Percentiles rank a stretch among this genome's conserved stretches.
phyloP scores from a whole-genome alignment of 2,888 invertebrate species.

The Apamea monoglypha region DNA sequence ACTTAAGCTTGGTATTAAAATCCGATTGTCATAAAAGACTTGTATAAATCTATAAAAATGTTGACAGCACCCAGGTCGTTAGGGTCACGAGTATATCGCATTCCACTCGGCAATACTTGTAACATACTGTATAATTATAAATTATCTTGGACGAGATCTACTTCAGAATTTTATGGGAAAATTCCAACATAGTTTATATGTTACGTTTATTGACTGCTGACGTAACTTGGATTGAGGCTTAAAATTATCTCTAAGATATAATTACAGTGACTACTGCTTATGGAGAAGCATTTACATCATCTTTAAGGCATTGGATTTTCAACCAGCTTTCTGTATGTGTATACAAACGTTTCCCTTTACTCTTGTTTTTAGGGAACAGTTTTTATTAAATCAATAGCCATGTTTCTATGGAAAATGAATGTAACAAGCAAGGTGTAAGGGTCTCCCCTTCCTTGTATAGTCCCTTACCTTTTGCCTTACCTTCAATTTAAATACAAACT shows the following conservation, averaged over 20 bases:
- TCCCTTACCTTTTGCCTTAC: background rate
- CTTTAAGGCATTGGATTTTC: background rate
- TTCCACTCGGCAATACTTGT: constrained; percentile 70
- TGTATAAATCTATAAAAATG: constrained; percentile 76
- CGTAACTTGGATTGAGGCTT: constrained; percentile 51
- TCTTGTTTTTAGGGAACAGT: background rate
- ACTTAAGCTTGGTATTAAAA: constrained; percentile 61
- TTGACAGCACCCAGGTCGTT: constrained; percentile 71
- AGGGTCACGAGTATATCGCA: constrained; percentile 72
- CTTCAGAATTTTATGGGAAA: constrained; percentile 70
- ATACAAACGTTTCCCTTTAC: background rate
- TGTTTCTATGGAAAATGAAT: constrained; percentile 54
- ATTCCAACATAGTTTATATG: constrained; percentile 64
- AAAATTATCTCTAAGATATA: constrained; percentile 39
- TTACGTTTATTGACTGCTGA: constrained; percentile 61
- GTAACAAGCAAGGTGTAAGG: background rate
- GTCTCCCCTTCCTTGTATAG: background rate
- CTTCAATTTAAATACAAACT: constrained; percentile 5
- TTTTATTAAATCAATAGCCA: constrained; percentile 58
- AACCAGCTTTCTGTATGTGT: background rate
- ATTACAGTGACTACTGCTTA: constrained; percentile 35
- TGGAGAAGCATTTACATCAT: constrained; percentile 33
- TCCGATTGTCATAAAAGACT: constrained; percentile 70
- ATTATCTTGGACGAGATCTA: constrained; percentile 66
- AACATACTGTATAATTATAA: constrained; percentile 66